A percentile compares a stretch with the other conserved stretches of the same genome.
Evolutionary conservation across 1,140 invertebrate genomes (phyloP).

Genomic region (Bombyx mandarina): DNA sequence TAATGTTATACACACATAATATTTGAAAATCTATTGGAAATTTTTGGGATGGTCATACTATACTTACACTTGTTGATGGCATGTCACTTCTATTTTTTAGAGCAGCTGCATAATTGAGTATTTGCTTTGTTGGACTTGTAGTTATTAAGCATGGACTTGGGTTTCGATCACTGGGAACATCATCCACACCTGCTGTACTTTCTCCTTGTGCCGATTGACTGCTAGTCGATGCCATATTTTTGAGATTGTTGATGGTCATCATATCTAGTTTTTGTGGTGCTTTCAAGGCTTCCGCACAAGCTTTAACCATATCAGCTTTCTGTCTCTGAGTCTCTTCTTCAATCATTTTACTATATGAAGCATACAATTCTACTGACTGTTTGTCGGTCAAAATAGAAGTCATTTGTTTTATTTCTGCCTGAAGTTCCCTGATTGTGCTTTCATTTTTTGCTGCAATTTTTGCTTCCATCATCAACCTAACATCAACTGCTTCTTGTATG

Average conservation of each 20-base stretch:
- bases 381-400: slow-evolving; percentile 52
- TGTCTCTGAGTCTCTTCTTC: slow-evolving; percentile 39
- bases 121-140: slow-evolving; percentile 30
- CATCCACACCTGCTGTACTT: slow-evolving; percentile 28
- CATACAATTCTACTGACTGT: slow-evolving; percentile 39
- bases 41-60: background rate
- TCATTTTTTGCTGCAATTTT: slow-evolving; percentile 58
- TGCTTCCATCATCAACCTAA: slow-evolving; percentile 51
- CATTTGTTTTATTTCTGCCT: slow-evolving; percentile 63
- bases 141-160: slow-evolving; percentile 32
- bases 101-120: slow-evolving; percentile 46
- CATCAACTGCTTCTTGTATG: slow-evolving; percentile 58
- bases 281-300: slow-evolving; percentile 49
- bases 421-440: slow-evolving; percentile 47
- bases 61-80: slow-evolving; percentile 49
- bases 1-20: background rate
- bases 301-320: slow-evolving; percentile 53
- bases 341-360: slow-evolving; percentile 36
- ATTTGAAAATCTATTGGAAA: background rate
- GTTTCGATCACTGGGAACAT: slow-evolving; percentile 25
- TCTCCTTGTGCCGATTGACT: slow-evolving; percentile 28
- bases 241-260: slow-evolving; percentile 33
- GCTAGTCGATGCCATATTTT: slow-evolving; percentile 18
- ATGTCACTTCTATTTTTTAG: slow-evolving; percentile 35
- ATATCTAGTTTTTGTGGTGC: slow-evolving; percentile 38